phyloP scores from a whole-genome alignment of 2,797 vertebrate species.

The Pangasius macronema region DNA sequence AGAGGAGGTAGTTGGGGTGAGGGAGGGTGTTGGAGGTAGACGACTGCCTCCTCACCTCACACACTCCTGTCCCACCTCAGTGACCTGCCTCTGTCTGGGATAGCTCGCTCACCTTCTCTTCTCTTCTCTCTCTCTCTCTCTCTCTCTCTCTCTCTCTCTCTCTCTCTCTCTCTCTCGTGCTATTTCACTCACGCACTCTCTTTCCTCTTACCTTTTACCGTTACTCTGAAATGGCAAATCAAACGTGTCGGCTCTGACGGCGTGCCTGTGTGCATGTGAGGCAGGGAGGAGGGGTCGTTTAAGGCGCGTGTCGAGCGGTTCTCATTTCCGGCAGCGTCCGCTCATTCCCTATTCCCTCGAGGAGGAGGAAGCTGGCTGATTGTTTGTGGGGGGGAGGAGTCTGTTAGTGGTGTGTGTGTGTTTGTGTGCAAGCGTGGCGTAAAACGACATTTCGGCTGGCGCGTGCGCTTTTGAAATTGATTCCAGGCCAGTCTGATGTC shows the following conservation, averaged over 20 bases:
- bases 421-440: conserved; percentile 58
- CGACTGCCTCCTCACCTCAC: conserved; percentile 25
- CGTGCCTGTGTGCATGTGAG: conserved; percentile 56
- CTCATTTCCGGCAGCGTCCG: conserved; percentile 92
- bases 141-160: conserved; percentile 38
- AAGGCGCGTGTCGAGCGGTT: conserved; percentile 74
- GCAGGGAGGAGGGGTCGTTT: conserved; percentile 69
- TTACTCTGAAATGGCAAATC: conserved; percentile 79
- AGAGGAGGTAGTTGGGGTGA: conserved; percentile 59
- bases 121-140: conserved; percentile 53
- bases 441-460: conserved; percentile 61
- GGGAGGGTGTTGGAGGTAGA: conserved; percentile 31
- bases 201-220: conserved; percentile 63
- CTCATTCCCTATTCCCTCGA: conserved; percentile 81
- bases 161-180: conserved; percentile 34
- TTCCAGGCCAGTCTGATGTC: conserved; percentile 44
- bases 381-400: conserved; percentile 75
- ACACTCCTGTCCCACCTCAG: conserved; percentile 71
- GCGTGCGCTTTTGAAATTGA: conserved; percentile 59
- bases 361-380: conserved; percentile 77
- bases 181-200: conserved; percentile 1
- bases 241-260: conserved; percentile 66
- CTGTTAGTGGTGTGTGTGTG: conserved; percentile 66
- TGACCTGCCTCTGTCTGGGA: conserved; percentile 74
- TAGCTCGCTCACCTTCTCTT: conserved; percentile 28